Conservation (phyloP, 2,888 invertebrate genomes). For the Synergus umbraculus region DNA sequence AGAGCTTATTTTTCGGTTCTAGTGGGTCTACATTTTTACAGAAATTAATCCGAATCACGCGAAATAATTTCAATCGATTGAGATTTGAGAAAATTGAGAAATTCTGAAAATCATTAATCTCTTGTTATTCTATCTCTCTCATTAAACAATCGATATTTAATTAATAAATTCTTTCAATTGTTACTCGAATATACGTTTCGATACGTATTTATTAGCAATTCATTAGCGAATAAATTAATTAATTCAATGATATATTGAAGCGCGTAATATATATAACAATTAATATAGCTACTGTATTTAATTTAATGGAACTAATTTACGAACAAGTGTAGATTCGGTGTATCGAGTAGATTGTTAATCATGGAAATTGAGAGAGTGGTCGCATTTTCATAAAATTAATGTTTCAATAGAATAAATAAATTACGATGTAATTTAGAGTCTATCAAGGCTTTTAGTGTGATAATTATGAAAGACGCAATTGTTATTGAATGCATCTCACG, state of each 20-base stretch:
- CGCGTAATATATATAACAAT: not conserved
- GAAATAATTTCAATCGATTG: not conserved
- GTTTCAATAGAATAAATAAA: not conserved
- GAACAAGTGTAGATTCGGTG: not conserved
- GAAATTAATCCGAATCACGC: not conserved
- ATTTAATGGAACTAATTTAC: not conserved
- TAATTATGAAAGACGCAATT: constrained; percentile 41
- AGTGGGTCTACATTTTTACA: not conserved
- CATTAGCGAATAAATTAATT: not conserved
- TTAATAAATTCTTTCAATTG: not conserved
- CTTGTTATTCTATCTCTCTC: not conserved
- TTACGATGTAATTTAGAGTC: constrained; percentile 8
- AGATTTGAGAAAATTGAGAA: not conserved
- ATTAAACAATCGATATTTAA: not conserved
- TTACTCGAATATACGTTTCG: not conserved
- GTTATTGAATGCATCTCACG: constrained; percentile 34
- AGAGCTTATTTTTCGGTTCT: constrained; percentile 48
- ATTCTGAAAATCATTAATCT: not conserved
- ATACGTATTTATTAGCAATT: not conserved
- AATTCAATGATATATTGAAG: not conserved
- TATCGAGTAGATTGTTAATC: not conserved
- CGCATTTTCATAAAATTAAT: not conserved
- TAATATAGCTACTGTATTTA: not conserved
- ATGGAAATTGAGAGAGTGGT: not conserved
- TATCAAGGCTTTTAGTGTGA: not conserved